Percentiles rank a stretch among this genome's conserved stretches.
These are phyloP conservation scores for Cotesia typhae DNA, from an alignment of 1,140 invertebrate genomes.

Conservation along the genomic window DNA sequence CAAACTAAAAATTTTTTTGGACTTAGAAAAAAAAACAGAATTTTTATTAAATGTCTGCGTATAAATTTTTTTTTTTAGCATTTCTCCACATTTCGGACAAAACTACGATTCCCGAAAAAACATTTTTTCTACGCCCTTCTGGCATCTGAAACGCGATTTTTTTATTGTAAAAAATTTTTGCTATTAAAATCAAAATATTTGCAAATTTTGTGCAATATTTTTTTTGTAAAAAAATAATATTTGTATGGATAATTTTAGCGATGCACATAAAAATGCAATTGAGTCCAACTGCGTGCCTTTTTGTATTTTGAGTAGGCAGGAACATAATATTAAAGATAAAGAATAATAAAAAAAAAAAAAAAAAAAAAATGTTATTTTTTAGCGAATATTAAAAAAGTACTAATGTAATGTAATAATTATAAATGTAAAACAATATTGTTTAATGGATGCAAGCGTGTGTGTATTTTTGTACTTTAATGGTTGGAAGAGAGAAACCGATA, in stretches of 20 bases:
- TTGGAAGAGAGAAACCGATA: constrained; percentile 25
- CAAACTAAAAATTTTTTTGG: too few relatives aligned
- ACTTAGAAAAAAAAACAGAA: too few relatives aligned
- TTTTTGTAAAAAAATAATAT: neutral
- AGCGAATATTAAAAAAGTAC: neutral
- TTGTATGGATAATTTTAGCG: neutral
- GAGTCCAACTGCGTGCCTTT: constrained; percentile 33
- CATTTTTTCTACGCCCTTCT: too few relatives aligned
- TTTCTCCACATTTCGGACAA: too few relatives aligned
- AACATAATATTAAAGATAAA: constrained; percentile 4
- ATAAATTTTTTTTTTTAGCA: too few relatives aligned
- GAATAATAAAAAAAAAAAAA: too few relatives aligned
- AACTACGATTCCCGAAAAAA: too few relatives aligned
- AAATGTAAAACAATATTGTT: neutral
- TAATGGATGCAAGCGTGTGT: neutral
- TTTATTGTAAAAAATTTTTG: too few relatives aligned
- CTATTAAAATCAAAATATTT: too few relatives aligned
- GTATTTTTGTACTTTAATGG: neutral
- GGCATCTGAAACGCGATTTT: too few relatives aligned
- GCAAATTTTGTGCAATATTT: neutral
- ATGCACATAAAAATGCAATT: constrained; percentile 24
- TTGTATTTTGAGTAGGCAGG: constrained; percentile 8
- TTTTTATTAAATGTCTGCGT: too few relatives aligned
- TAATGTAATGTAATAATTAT: neutral
- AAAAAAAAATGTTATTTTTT: neutral